Conservation (phyloP, 1,140 invertebrate genomes). For the Agrilus planipennis region DNA sequence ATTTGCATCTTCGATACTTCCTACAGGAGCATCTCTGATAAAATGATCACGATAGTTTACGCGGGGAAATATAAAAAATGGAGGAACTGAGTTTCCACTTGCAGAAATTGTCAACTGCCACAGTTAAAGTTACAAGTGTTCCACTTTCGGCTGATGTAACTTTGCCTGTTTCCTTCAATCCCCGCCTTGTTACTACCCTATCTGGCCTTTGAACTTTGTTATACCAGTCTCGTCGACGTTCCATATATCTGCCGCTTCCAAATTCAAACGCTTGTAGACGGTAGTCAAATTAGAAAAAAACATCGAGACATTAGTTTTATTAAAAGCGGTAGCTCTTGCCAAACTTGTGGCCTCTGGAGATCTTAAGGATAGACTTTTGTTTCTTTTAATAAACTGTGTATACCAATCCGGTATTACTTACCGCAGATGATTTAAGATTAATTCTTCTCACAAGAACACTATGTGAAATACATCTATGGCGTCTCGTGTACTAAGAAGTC, state of each 20-base stretch:
- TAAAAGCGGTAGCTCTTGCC: slow-evolving; percentile 12
- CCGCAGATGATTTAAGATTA: no score
- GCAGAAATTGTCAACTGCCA: slow-evolving; percentile 13
- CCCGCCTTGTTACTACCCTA: slow-evolving; percentile 30
- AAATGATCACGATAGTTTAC: slow-evolving; percentile 1
- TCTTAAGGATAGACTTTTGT: slow-evolving; percentile 8
- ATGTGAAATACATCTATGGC: no score
- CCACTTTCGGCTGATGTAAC: slow-evolving; percentile 32
- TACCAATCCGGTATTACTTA: no score
- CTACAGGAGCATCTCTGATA: slow-evolving; percentile 1
- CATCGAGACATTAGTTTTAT: slow-evolving; percentile 16
- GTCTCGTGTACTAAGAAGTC: no score
- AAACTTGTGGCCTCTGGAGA: slow-evolving; percentile 14
- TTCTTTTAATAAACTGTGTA: neutral
- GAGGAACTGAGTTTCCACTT: slow-evolving; percentile 23
- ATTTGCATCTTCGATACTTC: slow-evolving; percentile 1
- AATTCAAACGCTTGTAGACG: slow-evolving; percentile 10
- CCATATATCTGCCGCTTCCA: slow-evolving; percentile 23
- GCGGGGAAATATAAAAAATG: slow-evolving; percentile 17
- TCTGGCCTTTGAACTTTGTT: slow-evolving; percentile 31
- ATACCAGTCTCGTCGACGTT: slow-evolving; percentile 34
- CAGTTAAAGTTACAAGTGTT: slow-evolving; percentile 30
- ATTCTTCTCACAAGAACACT: no score
- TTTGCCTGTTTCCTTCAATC: slow-evolving; percentile 28
- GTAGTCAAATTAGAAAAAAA: slow-evolving; percentile 14